Evolutionary conservation across 2,888 invertebrate species (phyloP), one percentile per base, ranked within the genome.

Genomic region (Melangyna quadrimaculata): DNA sequence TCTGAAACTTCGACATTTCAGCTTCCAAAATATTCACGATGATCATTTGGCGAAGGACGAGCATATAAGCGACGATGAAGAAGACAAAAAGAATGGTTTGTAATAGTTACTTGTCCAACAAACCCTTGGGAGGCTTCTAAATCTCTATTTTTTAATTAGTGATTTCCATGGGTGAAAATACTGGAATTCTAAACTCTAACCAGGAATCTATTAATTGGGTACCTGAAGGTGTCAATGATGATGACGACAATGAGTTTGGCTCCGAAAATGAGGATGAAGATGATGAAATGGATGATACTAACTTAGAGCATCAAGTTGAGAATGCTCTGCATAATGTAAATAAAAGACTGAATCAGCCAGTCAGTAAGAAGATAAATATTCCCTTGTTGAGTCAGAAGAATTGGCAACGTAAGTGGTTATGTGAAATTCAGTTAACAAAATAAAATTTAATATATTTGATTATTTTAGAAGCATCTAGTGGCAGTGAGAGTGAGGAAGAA

Each of bases 401-500:
- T 45, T 53, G 69, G 74, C 65, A 84, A 51, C 65, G 86, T 86
- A 73, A 70, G 77, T 51, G 10, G 1, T 19, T 45, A 10, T 19
- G 4, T 10, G 19, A 10, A 45, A 45, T 19, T 19, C 4, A 45
- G 6, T 4, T 3, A 27, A 27, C 6, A 45, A 19, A 19, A 45
- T 19, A 9, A 10, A 19, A 19, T 10, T 43, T 43, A 17, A 19
- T 45, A 1, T 10, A 8, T 17, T 43, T 9, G 8, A 78, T 48
- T 17, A 84, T 75, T 86, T 8, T 59, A 87, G 84, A 73, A 67
- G 83, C 57, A 65, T 27, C 61, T 1, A 63, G 69, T 19, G 80
- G 59, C 48, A 89, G 89, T 51, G 89, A 89, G 29, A 90, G 89
- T 40, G 90, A 90, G 71, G 90, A 90, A 43, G 90, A 90, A 27